Percentiles rank a stretch among this genome's conserved stretches.
These are phyloP conservation scores for Upupa epops DNA, from an alignment of 2,113 vertebrate genomes.

Conservation along the genomic window DNA sequence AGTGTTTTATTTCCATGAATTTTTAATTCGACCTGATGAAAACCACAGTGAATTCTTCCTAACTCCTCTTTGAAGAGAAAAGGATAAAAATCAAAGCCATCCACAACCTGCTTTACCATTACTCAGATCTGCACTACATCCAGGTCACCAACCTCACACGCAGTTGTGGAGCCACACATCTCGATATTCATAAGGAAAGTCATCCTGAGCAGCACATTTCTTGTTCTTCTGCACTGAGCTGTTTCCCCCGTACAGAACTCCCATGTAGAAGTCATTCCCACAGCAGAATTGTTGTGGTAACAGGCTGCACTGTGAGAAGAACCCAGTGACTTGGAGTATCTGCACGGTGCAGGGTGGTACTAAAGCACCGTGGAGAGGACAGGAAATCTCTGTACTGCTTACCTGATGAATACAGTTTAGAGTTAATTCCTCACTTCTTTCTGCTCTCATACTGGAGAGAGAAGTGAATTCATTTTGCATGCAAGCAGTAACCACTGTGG, in stretches of 20 bases:
- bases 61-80: background rate
- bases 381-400: background rate
- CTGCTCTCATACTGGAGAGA: background rate
- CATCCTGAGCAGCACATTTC: background rate
- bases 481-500: background rate
- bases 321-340: background rate
- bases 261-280: background rate
- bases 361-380: background rate
- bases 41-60: background rate
- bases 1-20: background rate
- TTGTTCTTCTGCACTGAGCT: background rate
- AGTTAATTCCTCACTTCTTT: background rate
- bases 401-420: background rate
- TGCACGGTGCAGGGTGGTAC: background rate
- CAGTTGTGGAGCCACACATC: background rate
- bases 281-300: background rate
- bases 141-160: background rate
- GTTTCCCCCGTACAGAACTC: background rate
- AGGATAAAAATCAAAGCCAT: background rate
- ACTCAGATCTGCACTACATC: background rate
- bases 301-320: background rate
- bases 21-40: constrained; percentile 30
- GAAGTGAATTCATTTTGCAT: background rate
- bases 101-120: background rate
- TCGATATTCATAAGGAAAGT: background rate